Evolutionary conservation across 1,140 invertebrate species (phyloP).

Genomic region (Neomicropteryx cornuta): DNA sequence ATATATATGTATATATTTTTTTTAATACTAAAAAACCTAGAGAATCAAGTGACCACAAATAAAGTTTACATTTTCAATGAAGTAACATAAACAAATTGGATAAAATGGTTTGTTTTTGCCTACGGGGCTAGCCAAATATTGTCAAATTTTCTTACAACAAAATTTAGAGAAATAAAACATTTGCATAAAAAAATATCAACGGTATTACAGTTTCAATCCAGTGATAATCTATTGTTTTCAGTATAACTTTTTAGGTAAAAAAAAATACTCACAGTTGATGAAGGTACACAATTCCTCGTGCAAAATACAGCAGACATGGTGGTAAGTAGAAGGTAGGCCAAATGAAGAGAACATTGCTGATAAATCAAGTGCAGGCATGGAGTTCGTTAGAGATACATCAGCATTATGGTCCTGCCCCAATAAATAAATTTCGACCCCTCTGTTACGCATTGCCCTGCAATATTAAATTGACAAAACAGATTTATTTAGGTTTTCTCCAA

Average conservation of each 20-base stretch:
- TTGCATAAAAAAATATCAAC: too few relatives aligned
- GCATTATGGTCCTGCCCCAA: slow-evolving; percentile 23
- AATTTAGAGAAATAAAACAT: too few relatives aligned
- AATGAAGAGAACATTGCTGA: slow-evolving; percentile 28
- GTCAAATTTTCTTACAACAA: too few relatives aligned
- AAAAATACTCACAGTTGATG: too few relatives aligned
- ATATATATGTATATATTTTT: not conserved
- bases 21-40: too few relatives aligned
- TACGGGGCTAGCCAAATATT: too few relatives aligned
- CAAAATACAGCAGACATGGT: slow-evolving; percentile 25
- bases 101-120: too few relatives aligned
- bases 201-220: not conserved
- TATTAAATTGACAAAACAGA: slow-evolving; percentile 10
- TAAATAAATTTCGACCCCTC: slow-evolving; percentile 88
- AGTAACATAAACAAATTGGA: too few relatives aligned
- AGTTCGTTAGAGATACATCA: slow-evolving; percentile 25
- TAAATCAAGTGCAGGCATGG: slow-evolving; percentile 30
- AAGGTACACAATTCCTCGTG: slow-evolving; percentile 33
- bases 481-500: too few relatives aligned
- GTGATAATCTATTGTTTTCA: slow-evolving; percentile 1
- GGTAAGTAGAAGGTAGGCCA: slow-evolving; percentile 25
- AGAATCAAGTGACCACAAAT: too few relatives aligned
- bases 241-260: not conserved
- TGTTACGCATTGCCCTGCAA: slow-evolving; percentile 90
- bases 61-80: too few relatives aligned